Conservation (phyloP, 1,140 invertebrate genomes). For the Diorhabda carinulata region DNA sequence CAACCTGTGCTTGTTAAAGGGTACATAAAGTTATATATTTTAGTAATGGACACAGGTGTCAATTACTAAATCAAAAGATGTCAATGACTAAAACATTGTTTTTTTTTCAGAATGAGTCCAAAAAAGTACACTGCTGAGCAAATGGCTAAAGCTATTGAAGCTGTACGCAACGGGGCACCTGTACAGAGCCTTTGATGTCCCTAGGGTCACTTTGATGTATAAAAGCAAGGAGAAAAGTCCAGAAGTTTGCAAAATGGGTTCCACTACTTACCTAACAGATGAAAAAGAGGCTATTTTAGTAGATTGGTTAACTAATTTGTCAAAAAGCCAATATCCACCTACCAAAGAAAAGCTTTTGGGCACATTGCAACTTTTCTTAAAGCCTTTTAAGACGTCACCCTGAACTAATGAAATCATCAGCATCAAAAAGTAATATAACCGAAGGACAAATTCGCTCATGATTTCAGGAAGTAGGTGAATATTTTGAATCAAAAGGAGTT, state of each 20-base stretch:
- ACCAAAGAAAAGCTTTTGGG: constrained; percentile 33
- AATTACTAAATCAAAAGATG: too few species aligned
- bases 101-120: too few species aligned
- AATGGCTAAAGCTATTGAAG: not conserved
- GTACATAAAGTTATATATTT: too few species aligned
- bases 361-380: constrained; percentile 36
- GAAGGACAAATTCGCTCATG: constrained; percentile 22
- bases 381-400: constrained; percentile 38
- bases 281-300: constrained; percentile 41
- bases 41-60: too few species aligned
- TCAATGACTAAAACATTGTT: too few species aligned
- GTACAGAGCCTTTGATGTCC: constrained; percentile 37
- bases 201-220: constrained; percentile 38
- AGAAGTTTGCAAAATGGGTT: constrained; percentile 36
- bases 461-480: not conserved
- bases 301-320: constrained; percentile 43
- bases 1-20: too few species aligned
- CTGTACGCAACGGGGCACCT: not conserved
- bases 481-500: not conserved
- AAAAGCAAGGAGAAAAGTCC: constrained; percentile 38
- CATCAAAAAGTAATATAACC: constrained; percentile 36
- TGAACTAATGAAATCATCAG: constrained; percentile 23
- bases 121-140: not conserved
- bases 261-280: constrained; percentile 30
- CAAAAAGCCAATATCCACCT: constrained; percentile 42